A percentile compares a stretch with the other conserved stretches of the same genome.
phyloP scores from a whole-genome alignment of 2,888 invertebrate genomes.

The Acrocyrtus sp. region DNA sequence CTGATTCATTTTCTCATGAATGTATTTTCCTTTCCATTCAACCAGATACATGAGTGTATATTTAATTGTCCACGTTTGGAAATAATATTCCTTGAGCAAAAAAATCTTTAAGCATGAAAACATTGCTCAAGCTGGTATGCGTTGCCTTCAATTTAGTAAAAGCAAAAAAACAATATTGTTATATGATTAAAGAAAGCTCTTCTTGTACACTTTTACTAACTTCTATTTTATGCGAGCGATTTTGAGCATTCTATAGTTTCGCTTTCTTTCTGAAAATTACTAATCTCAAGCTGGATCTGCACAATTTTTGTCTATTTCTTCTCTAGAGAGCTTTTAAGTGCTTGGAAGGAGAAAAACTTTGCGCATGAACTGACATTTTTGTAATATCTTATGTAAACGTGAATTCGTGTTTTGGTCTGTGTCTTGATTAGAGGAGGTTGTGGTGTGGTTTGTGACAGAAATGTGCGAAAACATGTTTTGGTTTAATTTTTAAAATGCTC shows the following conservation, averaged over 20 bases:
- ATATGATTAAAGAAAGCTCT: background rate
- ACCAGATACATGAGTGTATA: too few relatives aligned
- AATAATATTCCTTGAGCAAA: conserved; percentile 20
- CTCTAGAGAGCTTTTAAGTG: background rate
- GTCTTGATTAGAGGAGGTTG: too few relatives aligned
- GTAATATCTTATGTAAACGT: too few relatives aligned
- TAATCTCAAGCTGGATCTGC: too few relatives aligned
- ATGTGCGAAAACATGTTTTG: too few relatives aligned
- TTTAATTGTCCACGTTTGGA: too few relatives aligned
- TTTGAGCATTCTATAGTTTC: too few relatives aligned
- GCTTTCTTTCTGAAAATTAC: too few relatives aligned
- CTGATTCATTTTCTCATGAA: background rate
- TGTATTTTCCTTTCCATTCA: background rate
- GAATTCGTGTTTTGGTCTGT: too few relatives aligned
- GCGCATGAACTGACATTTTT: background rate
- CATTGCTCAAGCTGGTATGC: conserved; percentile 41
- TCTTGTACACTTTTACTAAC: background rate
- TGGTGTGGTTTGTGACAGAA: too few relatives aligned
- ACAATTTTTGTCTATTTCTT: conserved; percentile 2
- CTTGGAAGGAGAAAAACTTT: background rate
- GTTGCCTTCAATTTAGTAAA: conserved; percentile 32
- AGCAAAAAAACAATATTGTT: background rate
- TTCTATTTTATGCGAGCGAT: too few relatives aligned
- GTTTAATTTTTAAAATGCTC: too few relatives aligned
- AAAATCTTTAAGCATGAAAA: background rate